A percentile compares a stretch with the other conserved stretches of the same genome.
phyloP scores from a whole-genome alignment of 2,888 invertebrate genomes.

The Chirona hameri region DNA sequence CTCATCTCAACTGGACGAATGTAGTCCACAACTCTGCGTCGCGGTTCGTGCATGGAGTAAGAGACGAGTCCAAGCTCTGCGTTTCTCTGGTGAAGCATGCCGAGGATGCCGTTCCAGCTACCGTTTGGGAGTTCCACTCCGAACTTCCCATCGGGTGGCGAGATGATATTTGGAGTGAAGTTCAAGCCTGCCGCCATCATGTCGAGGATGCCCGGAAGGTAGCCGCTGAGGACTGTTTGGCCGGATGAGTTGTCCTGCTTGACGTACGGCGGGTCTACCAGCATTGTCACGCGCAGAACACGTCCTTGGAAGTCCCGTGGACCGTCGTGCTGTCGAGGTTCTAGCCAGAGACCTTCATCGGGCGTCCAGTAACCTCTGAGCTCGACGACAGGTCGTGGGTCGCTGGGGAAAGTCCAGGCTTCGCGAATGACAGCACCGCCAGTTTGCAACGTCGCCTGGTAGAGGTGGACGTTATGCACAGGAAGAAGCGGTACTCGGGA shows the following conservation, averaged over 20 bases:
- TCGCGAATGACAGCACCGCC: background rate
- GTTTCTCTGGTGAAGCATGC: background rate
- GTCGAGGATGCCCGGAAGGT: background rate
- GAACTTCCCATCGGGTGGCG: background rate
- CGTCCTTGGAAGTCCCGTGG: conserved; percentile 13
- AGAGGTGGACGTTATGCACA: background rate
- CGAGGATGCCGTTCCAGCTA: background rate
- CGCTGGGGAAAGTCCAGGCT: background rate
- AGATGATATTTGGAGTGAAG: background rate
- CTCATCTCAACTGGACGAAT: background rate
- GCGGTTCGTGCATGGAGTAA: background rate
- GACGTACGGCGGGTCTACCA: background rate
- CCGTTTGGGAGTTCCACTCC: background rate
- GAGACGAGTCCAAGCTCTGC: conserved; percentile 1
- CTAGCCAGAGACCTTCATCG: background rate
- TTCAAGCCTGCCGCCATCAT: background rate
- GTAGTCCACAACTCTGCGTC: background rate
- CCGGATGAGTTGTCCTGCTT: background rate
- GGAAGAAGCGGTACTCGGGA: background rate
- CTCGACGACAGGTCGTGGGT: background rate
- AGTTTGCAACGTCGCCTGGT: background rate
- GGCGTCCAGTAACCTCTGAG: background rate
- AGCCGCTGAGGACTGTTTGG: background rate
- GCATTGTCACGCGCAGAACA: background rate
- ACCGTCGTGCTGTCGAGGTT: background rate